Conservation (phyloP, 2,113 vertebrate species). For the Datnioides undecimradiatus region DNA sequence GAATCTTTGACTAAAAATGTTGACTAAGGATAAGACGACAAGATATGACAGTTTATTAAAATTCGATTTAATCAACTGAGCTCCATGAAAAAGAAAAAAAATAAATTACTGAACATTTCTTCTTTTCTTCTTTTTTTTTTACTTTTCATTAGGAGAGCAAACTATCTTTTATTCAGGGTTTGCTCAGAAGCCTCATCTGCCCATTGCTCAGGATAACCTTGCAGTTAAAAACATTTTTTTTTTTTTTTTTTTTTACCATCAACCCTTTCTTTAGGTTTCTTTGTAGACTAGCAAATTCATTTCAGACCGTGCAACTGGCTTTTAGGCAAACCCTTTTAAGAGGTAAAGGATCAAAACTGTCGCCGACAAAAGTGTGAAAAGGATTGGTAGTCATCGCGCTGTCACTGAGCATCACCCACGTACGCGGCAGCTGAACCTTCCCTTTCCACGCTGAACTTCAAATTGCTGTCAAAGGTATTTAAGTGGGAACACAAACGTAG, state of each 20-base stretch:
- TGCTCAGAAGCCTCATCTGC: constrained; percentile 1
- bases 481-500: not conserved
- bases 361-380: constrained; percentile 5
- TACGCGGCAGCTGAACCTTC: not conserved
- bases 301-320: constrained; percentile 5
- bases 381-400: not conserved
- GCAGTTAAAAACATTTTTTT: not conserved
- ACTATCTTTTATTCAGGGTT: constrained; percentile 4
- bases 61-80: not conserved
- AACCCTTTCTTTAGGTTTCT: not conserved
- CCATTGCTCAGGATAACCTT: constrained; percentile 8
- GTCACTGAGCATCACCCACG: not conserved
- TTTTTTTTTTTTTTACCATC: not conserved
- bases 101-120: not conserved
- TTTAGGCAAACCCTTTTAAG: not conserved
- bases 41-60: not conserved
- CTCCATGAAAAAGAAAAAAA: not conserved
- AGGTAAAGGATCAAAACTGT: not conserved
- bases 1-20: not conserved
- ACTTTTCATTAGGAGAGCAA: constrained; percentile 3
- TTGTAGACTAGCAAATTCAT: constrained; percentile 6
- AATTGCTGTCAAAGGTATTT: not conserved
- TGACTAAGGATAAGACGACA: not conserved
- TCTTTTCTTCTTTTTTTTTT: not conserved
- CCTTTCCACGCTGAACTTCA: not conserved